Conservation (phyloP, 1,140 invertebrate species). For the Vollenhovia emeryi region DNA sequence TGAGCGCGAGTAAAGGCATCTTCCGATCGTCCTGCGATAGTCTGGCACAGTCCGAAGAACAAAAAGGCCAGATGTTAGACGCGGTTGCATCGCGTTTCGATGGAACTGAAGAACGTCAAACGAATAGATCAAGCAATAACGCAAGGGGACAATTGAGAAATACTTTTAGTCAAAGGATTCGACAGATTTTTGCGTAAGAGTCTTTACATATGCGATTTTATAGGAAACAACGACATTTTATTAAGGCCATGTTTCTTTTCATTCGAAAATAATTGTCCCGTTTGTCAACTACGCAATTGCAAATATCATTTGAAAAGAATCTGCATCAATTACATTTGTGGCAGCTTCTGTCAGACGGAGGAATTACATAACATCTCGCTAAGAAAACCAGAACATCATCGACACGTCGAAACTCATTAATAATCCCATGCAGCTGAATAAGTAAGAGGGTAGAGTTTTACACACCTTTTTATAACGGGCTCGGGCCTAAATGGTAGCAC, state of each 20-base stretch:
- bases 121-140: neutral
- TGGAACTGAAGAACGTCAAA: neutral
- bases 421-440: constrained; percentile 23
- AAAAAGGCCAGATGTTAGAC: constrained; percentile 36
- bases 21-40: constrained; percentile 18
- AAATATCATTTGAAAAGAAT: neutral
- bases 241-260: neutral
- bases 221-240: neutral
- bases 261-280: neutral
- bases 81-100: neutral
- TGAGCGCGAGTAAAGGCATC: constrained; percentile 27
- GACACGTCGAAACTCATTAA: constrained; percentile 28
- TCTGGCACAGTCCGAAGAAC: constrained; percentile 18
- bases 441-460: constrained; percentile 21
- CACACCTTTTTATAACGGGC: neutral
- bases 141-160: constrained; percentile 19
- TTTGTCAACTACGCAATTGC: neutral
- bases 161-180: neutral
- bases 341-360: neutral
- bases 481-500: neutral
- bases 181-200: neutral
- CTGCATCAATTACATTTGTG: neutral
- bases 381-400: neutral
- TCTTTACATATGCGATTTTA: neutral
- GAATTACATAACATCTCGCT: neutral